Evolutionary conservation across 1,140 invertebrate species (phyloP).

Genomic region (Trachelipus rathkii): DNA sequence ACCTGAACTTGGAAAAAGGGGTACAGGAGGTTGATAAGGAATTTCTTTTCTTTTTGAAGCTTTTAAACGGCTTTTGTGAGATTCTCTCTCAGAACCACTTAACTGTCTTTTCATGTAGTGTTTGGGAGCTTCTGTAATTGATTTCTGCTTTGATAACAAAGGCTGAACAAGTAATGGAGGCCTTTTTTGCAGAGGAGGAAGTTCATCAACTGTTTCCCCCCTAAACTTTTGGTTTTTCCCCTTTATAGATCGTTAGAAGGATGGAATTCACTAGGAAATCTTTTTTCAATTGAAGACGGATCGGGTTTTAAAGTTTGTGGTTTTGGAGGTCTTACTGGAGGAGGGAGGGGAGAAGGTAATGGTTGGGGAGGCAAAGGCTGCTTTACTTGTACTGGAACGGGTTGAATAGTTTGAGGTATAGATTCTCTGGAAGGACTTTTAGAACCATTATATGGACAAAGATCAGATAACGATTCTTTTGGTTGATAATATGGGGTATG

Average conservation of each 20-base stretch:
- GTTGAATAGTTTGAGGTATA: background rate
- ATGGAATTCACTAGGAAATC: background rate
- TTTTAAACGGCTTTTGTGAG: background rate
- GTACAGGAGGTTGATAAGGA: background rate
- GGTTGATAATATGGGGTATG: background rate
- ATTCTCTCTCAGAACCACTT: background rate
- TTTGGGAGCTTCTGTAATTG: background rate
- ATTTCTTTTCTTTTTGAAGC: background rate
- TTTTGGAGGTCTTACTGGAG: background rate
- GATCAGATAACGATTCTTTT: background rate
- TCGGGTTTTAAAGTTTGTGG: background rate
- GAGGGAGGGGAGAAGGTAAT: background rate
- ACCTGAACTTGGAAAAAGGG: background rate
- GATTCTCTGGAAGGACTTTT: conserved; percentile 1
- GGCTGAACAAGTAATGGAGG: background rate
- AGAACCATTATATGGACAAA: background rate
- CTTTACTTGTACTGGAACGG: no score
- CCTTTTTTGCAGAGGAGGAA: background rate
- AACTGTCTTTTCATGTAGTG: background rate
- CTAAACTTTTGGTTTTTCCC: no score
- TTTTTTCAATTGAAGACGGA: background rate
- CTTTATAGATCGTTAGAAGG: background rate
- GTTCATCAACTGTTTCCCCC: background rate
- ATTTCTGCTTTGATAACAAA: background rate
- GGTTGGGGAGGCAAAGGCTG: no score